Conservation (phyloP, 2,888 invertebrate species). For the Idaea dimidiata region DNA sequence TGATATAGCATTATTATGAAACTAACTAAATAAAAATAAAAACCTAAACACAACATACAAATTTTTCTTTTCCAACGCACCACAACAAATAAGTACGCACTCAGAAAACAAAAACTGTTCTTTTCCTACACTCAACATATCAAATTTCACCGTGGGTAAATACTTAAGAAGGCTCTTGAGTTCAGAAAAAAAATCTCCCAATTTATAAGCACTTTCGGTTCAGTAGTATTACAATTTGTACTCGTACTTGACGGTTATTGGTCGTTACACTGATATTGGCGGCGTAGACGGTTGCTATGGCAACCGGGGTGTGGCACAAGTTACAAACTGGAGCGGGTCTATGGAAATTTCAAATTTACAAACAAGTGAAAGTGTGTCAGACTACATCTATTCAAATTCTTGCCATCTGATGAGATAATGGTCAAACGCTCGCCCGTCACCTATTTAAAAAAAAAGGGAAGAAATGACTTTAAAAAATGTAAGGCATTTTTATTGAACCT, state of each 20-base stretch:
- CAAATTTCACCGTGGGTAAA: constrained; percentile 2
- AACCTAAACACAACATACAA: not conserved
- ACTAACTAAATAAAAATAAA: not conserved
- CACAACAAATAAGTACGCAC: not conserved
- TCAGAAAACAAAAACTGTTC: not conserved
- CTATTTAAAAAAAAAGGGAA: too few relatives aligned
- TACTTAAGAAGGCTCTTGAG: constrained; percentile 17
- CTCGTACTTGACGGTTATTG: constrained; percentile 63
- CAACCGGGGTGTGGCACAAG: constrained; percentile 22
- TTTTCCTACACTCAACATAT: not conserved
- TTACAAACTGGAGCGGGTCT: not conserved
- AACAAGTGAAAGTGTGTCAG: too few relatives aligned
- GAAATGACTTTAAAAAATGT: too few relatives aligned
- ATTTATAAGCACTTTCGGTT: constrained; percentile 22
- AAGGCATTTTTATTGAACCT: too few relatives aligned
- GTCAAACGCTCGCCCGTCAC: too few relatives aligned
- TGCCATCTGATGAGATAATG: too few relatives aligned
- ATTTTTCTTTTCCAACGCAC: not conserved
- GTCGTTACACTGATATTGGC: constrained; percentile 62
- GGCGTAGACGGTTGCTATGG: constrained; percentile 42
- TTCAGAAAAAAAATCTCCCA: constrained; percentile 24
- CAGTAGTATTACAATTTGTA: constrained; percentile 38
- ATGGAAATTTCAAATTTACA: too few relatives aligned
- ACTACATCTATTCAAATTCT: too few relatives aligned
- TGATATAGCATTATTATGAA: not conserved